These are phyloP conservation scores for Hippocampus kuda DNA, from an alignment of 2,797 vertebrate species.

Conservation along the genomic window DNA sequence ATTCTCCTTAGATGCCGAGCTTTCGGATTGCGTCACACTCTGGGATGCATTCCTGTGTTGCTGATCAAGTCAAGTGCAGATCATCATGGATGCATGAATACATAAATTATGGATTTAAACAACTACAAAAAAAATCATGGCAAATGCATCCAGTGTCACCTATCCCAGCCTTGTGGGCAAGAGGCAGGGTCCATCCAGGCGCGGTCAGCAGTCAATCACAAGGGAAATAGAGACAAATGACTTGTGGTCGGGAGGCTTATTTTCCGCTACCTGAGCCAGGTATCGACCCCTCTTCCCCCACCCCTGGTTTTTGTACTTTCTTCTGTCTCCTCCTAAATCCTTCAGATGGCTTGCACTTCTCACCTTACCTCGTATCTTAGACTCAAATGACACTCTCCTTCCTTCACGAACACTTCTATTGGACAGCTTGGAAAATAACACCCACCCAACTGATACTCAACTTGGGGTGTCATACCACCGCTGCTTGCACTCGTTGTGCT, in stretches of 20 bases:
- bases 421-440: background rate
- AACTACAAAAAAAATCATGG: background rate
- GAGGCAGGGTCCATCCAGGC: background rate
- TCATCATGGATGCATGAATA: too few relatives aligned
- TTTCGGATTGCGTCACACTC: background rate
- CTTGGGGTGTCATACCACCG: background rate
- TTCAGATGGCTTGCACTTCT: background rate
- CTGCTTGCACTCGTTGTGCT: background rate
- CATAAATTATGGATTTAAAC: background rate
- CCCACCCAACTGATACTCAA: background rate
- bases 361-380: background rate
- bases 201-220: background rate
- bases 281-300: background rate
- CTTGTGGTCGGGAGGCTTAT: background rate
- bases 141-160: too few relatives aligned
- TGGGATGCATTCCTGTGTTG: background rate
- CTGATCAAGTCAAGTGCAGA: too few relatives aligned
- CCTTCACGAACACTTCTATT: background rate
- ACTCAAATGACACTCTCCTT: slow-evolving; percentile 5
- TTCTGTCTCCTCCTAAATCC: slow-evolving; percentile 6
- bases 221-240: background rate
- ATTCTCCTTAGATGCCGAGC: background rate
- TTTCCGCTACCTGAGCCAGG: background rate
- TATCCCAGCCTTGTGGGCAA: background rate
- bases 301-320: background rate